These are phyloP conservation scores for Myripristis murdjan DNA, from an alignment of 2,797 vertebrate genomes.

Conservation along the genomic window DNA sequence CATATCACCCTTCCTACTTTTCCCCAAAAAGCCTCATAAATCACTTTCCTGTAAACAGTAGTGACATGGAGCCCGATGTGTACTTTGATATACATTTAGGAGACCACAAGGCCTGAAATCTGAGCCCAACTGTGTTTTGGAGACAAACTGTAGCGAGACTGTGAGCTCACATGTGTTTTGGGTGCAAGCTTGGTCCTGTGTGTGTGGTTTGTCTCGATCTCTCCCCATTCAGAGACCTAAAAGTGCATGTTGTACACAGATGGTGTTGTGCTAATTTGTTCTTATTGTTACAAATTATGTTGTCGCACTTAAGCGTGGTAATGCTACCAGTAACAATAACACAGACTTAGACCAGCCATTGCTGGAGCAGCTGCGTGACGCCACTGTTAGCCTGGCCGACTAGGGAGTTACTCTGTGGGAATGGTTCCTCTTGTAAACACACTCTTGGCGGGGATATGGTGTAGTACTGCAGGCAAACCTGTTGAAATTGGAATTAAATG, in stretches of 20 bases:
- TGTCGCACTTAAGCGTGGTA: slow-evolving; percentile 72
- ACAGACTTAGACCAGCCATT: slow-evolving; percentile 39
- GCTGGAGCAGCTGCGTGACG: slow-evolving; percentile 62
- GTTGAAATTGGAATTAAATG: slow-evolving; percentile 48
- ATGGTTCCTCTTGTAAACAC: slow-evolving; percentile 67
- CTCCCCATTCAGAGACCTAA: slow-evolving; percentile 27
- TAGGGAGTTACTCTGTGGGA: slow-evolving; percentile 42
- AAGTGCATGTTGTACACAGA: slow-evolving; percentile 68
- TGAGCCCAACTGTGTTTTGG: slow-evolving; percentile 77
- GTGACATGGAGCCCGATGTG: slow-evolving; percentile 87
- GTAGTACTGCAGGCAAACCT: slow-evolving; percentile 46
- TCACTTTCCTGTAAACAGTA: slow-evolving; percentile 88
- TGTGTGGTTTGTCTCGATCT: slow-evolving; percentile 35
- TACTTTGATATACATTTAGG: slow-evolving; percentile 85
- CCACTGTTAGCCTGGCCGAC: slow-evolving; percentile 48
- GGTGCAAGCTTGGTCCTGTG: slow-evolving; percentile 34
- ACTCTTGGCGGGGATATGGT: slow-evolving; percentile 46
- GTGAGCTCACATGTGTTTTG: slow-evolving; percentile 64
- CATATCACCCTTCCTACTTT: slow-evolving; percentile 66
- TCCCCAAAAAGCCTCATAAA: slow-evolving; percentile 84
- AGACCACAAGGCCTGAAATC: slow-evolving; percentile 83
- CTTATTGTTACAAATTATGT: slow-evolving; percentile 79
- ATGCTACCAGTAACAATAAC: slow-evolving; percentile 79
- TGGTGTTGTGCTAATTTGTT: slow-evolving; percentile 72
- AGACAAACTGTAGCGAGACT: slow-evolving; percentile 71